Base-by-base conservation (phyloP, 2,113 vertebrate genomes). In the Dasyurus viverrinus region DNA sequence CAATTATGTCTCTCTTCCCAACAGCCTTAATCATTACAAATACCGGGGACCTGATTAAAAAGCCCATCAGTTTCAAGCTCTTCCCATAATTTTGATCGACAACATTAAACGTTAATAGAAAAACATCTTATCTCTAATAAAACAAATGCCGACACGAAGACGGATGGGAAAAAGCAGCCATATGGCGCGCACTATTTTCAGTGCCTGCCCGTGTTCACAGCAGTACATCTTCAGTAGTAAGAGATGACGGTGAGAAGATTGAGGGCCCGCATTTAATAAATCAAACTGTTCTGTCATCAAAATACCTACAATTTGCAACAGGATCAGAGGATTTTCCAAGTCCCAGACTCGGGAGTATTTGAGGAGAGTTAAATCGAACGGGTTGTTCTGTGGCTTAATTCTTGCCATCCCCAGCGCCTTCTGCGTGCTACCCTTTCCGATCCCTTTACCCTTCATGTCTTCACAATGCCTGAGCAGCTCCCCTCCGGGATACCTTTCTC, bases 181-280 rank as follows among this genome's bases (percentile, higher is more conserved):
- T 52, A 30, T 0, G 53, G 96, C 90, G 9, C 57, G 94, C 3
- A 6, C 4, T 25, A 22, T 57, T 92, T 94, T 50, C 50, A 12
- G 23, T 0, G 91, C 95, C 95, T 0, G 4, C 89, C 96, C 57
- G 0, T 14, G 95, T 46, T 95, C 36, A 3, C 96, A 93, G 93
- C 90, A 53, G 95, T 92, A 53, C 54, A 42, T 90, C 96, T 90
- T 57, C 42, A 12, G 93, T n/a, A 93, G 95, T 93, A 95, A 94
- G 93, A 93, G 96, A 97, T 95, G 96, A 96, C 57, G 89, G 90
- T 0, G 48, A 94, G 97, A 96, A 93, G 92, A 95, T 91, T 1
- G 0, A 96, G 93, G 97, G 89, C 96, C 95, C 11, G 24, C 30
- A 48, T 97, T 97, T 97, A 97, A 93, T 98, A 96, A 98, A 96